These are phyloP conservation scores for Macrobrachium rosenbergii DNA, from an alignment of 1,140 invertebrate species.

Conservation along the genomic window DNA sequence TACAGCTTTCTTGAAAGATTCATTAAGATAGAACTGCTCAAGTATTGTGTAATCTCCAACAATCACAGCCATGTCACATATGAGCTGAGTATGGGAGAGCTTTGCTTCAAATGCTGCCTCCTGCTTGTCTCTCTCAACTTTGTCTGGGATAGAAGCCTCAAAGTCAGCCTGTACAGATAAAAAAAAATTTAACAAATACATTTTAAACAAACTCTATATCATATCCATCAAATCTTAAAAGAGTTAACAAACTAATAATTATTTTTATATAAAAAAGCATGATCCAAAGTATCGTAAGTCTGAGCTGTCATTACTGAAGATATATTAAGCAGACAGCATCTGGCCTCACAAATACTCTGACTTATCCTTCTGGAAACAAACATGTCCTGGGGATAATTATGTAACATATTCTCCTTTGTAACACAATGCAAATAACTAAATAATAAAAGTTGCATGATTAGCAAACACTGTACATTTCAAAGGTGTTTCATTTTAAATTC, in stretches of 20 bases:
- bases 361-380: no score
- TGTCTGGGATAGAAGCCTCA: constrained; percentile 76
- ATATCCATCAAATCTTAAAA: not conserved
- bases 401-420: no score
- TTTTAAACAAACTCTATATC: not conserved
- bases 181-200: constrained; percentile 17
- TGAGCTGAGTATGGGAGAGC: constrained; percentile 84
- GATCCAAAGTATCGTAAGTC: no score
- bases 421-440: no score
- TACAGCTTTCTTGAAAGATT: constrained; percentile 95
- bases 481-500: no score
- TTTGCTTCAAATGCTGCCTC: constrained; percentile 78
- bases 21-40: constrained; percentile 96
- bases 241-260: not conserved
- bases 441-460: no score
- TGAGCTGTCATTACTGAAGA: no score
- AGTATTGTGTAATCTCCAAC: constrained; percentile 96
- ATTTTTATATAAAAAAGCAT: no score
- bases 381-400: no score
- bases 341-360: no score
- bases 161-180: constrained; percentile 77
- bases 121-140: constrained; percentile 74
- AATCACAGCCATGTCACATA: constrained; percentile 72
- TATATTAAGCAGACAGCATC: no score
- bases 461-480: no score